Base-by-base conservation (phyloP, 1,140 invertebrate species). In the Mercenaria mercenaria region DNA sequence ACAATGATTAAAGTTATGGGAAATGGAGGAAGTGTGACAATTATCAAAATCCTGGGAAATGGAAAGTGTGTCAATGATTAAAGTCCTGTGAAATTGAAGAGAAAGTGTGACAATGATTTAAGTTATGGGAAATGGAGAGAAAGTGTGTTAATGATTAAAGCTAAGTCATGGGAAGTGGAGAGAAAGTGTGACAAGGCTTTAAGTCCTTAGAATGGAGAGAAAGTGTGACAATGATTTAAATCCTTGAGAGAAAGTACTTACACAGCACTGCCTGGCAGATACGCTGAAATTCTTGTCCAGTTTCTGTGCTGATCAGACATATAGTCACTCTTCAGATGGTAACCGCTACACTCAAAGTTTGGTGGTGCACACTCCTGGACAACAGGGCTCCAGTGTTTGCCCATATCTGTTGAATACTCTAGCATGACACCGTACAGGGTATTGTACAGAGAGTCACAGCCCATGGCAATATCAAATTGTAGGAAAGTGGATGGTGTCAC, bases 391-490 rank as follows among this genome's bases (percentile, higher is more conserved):
- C 96, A 96, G 0, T 93, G 94, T 64, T 94, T 93, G 11, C 96
- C 96, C 91, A 94, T 94, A 80, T 96, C 95, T 0, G 94, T 92
- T 4, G 96, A 96, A 89, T 96, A 96, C 84, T 96, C 94, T 56
- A 96, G 90, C 47, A 90, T 92, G n/a, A 96, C 93, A 79, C 81
- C 91, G 90, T 92, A 95, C 39, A 92, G 89, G 23, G 88, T 93
- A 43, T 90, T 92, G 90, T 94, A 93, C 13, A 94, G 79, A 8
- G 94, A 94, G 20, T 94, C 93, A 90, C 96, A 96, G 0, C 94
- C 95, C 92, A 96, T 94, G 41, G 94, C 94, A 13, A 96, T 94
- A 90, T 96, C 96, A 93, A 96, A 96, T 91, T 96, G 96, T 0
- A 96, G 91, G 79, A 96, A 96, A 13, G 95, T 95, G 13, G 96